These are phyloP conservation scores for Aspidiotus destructor DNA, from an alignment of 2,888 invertebrate species.

Conservation along the genomic window DNA sequence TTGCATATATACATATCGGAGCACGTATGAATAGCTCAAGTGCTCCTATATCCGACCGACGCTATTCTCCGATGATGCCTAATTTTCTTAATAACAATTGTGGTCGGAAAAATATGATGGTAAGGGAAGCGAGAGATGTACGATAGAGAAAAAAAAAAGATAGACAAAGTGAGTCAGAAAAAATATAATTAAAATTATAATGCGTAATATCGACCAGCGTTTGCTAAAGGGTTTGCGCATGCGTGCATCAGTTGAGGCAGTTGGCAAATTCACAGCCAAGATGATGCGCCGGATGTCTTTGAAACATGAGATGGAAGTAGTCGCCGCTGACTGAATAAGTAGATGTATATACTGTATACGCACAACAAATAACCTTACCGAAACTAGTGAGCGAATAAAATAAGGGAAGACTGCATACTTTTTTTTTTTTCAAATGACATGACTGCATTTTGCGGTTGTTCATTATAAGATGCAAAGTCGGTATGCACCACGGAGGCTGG, in stretches of 20 bases:
- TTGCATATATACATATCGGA: neutral
- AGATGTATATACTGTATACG: too few relatives aligned
- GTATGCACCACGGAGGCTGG: too few relatives aligned
- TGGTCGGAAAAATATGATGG: neutral
- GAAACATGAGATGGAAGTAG: neutral
- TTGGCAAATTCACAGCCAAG: neutral
- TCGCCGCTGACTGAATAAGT: neutral
- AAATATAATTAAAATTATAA: neutral
- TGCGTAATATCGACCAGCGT: neutral
- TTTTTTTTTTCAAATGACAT: too few relatives aligned
- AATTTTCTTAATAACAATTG: constrained; percentile 10
- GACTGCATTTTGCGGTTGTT: too few relatives aligned
- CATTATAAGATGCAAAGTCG: too few relatives aligned
- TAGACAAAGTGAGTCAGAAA: neutral
- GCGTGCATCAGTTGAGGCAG: neutral
- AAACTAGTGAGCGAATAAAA: too few relatives aligned
- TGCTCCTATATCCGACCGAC: neutral
- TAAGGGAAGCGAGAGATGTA: neutral
- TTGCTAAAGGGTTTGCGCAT: neutral
- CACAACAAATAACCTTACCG: too few relatives aligned
- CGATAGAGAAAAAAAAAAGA: neutral
- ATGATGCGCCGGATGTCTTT: constrained; percentile 4
- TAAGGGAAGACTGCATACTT: too few relatives aligned
- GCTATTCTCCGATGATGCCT: constrained; percentile 8
- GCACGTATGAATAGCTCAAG: constrained; percentile 9